These are phyloP conservation scores for Graptemys geographica DNA, from an alignment of 2,797 vertebrate genomes.

Conservation along the genomic window DNA sequence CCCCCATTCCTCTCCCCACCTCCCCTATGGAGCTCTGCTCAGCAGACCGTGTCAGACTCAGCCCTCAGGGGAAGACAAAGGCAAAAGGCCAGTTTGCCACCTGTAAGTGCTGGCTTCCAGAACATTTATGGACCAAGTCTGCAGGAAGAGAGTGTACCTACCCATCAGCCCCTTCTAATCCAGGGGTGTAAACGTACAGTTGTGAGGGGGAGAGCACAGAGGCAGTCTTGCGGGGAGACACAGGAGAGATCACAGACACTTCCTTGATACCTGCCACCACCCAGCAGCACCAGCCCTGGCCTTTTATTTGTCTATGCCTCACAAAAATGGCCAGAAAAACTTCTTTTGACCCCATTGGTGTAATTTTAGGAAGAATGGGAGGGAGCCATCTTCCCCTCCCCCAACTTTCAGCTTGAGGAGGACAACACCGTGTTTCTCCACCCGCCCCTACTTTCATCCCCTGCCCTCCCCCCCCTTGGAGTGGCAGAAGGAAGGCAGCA, in stretches of 20 bases:
- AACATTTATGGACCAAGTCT: neutral
- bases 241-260: neutral
- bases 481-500: neutral
- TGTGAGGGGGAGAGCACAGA: neutral
- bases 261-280: neutral
- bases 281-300: neutral
- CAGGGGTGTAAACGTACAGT: neutral
- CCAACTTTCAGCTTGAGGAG: neutral
- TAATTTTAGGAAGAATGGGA: constrained; percentile 1
- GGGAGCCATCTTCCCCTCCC: neutral
- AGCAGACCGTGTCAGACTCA: neutral
- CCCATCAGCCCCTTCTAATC: neutral
- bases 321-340: neutral
- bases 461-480: neutral
- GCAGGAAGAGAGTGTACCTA: neutral
- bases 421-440: neutral
- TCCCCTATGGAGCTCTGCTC: neutral
- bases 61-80: neutral
- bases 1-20: too few relatives aligned
- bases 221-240: neutral
- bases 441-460: neutral
- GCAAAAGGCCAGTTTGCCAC: neutral
- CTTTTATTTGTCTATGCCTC: neutral
- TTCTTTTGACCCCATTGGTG: neutral
- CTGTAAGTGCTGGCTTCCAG: neutral